phyloP scores from a whole-genome alignment of 2,113 vertebrate genomes.

The Podarcis raffonei region DNA sequence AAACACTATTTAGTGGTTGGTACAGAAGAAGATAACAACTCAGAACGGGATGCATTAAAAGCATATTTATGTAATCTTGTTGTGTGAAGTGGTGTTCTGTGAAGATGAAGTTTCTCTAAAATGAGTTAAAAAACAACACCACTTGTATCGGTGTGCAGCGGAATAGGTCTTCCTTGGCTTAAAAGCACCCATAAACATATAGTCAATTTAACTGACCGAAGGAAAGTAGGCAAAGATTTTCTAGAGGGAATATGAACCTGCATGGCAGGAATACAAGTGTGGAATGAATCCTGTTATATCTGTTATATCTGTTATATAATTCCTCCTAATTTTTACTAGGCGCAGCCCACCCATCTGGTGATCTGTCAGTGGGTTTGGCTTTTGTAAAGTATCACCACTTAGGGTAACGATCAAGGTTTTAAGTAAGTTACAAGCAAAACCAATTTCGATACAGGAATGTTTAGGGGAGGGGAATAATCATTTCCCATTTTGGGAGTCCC shows the following conservation, averaged over 20 bases:
- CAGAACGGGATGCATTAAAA: background rate
- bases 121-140: background rate
- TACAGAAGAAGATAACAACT: background rate
- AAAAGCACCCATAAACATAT: background rate
- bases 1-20: background rate
- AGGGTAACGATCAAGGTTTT: no score
- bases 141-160: background rate
- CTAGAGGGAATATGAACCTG: background rate
- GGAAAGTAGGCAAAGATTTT: background rate
- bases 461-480: background rate
- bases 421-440: no score
- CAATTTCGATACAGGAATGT: background rate
- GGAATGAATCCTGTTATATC: background rate
- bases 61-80: background rate
- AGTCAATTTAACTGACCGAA: background rate
- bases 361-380: no score
- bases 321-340: no score
- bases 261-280: background rate
- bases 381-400: no score
- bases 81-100: background rate
- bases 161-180: background rate
- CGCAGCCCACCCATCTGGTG: no score
- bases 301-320: no score
- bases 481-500: background rate
- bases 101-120: background rate